Conservation (phyloP, 2,797 vertebrate species). For the Rhinoraja longicauda region DNA sequence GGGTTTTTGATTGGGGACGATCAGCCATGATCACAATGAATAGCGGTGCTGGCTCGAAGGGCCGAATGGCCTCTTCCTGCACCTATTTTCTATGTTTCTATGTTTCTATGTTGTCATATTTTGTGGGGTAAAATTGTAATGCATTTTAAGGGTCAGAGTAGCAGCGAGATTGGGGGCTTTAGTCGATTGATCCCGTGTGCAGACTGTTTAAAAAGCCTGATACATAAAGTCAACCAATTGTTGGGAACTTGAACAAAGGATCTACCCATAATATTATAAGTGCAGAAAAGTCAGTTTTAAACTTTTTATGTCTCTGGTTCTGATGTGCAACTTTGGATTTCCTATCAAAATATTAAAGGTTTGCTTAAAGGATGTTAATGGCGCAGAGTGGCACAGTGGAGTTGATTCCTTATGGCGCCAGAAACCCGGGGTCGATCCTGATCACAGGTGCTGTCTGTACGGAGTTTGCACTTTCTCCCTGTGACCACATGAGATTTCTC, state of each 20-base stretch:
- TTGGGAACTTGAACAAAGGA: background rate
- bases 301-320: background rate
- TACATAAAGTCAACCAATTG: background rate
- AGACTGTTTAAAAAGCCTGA: background rate
- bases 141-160: background rate
- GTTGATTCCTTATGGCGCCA: too few species aligned
- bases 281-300: background rate
- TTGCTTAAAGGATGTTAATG: too few species aligned
- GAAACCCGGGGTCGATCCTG: too few species aligned
- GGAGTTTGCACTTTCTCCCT: too few species aligned
- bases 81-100: too few species aligned
- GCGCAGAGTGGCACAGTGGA: too few species aligned
- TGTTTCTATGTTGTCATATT: background rate
- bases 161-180: background rate
- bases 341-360: background rate
- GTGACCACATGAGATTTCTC: too few species aligned
- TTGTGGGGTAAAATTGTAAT: background rate
- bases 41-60: too few species aligned
- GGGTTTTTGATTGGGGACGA: too few species aligned
- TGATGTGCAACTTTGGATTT: background rate
- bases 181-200: background rate
- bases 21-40: too few species aligned
- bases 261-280: background rate
- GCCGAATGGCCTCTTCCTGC: too few species aligned
- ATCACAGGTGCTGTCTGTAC: too few species aligned